phyloP scores from a whole-genome alignment of 2,797 vertebrate genomes.

The Spondyliosoma cantharus region DNA sequence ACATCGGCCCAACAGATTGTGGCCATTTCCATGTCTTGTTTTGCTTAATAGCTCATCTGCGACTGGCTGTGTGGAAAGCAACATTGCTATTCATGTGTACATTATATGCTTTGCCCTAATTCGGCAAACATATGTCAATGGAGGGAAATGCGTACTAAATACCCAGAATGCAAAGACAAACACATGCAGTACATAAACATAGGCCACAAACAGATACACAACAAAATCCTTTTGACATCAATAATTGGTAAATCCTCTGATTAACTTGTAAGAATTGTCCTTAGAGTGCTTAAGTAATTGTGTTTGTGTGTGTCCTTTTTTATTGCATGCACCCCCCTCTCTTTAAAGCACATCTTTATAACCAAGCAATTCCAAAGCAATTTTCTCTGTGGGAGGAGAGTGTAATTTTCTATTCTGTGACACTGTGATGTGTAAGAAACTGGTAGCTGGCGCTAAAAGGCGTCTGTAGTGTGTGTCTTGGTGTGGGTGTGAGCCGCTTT shows the following conservation, averaged over 20 bases:
- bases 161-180: slow-evolving; percentile 52
- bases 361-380: slow-evolving; percentile 90
- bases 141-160: slow-evolving; percentile 46
- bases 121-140: neutral
- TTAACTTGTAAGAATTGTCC: slow-evolving; percentile 84
- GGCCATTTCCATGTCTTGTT: slow-evolving; percentile 14
- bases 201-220: slow-evolving; percentile 64
- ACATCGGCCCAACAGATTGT: slow-evolving; percentile 4
- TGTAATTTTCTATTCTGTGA: slow-evolving; percentile 91
- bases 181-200: slow-evolving; percentile 44
- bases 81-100: slow-evolving; percentile 10
- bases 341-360: slow-evolving; percentile 89
- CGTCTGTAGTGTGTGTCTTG: slow-evolving; percentile 79
- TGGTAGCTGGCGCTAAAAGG: slow-evolving; percentile 85
- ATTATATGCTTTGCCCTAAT: slow-evolving; percentile 3
- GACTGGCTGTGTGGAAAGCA: slow-evolving; percentile 16
- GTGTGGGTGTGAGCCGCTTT: slow-evolving; percentile 85
- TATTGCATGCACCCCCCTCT: slow-evolving; percentile 80
- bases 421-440: slow-evolving; percentile 90
- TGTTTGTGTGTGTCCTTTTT: slow-evolving; percentile 83
- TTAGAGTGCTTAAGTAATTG: slow-evolving; percentile 86
- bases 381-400: slow-evolving; percentile 91
- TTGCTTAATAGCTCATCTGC: slow-evolving; percentile 38
- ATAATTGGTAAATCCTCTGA: slow-evolving; percentile 85
- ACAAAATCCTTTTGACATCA: slow-evolving; percentile 81